Evolutionary conservation across 2,797 vertebrate species (phyloP).

Genomic region (Anolis apletophallus): DNA sequence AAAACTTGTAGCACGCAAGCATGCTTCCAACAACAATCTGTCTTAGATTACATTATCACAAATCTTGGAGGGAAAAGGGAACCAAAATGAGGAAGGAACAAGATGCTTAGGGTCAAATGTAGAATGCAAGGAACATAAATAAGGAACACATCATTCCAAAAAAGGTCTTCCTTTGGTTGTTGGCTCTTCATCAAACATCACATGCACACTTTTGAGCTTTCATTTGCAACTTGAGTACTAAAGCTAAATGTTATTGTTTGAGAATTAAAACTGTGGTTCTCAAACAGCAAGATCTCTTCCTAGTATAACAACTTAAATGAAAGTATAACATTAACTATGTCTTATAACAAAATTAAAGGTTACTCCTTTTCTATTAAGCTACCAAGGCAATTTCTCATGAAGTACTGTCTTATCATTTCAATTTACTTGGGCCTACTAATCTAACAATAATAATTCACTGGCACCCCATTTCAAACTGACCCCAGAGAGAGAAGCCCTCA

Average conservation of each 20-base stretch:
- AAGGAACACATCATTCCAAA: not conserved
- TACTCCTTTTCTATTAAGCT: not conserved
- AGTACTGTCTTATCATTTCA: not conserved
- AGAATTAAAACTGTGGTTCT: not conserved
- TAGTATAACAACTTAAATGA: not conserved
- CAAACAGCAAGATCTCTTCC: not conserved
- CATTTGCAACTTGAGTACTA: not conserved
- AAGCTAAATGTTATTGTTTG: not conserved
- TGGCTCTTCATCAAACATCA: not conserved
- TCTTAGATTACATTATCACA: not conserved
- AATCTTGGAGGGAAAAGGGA: not conserved
- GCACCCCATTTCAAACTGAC: not conserved
- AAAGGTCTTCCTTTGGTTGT: not conserved
- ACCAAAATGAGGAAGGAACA: constrained; percentile 7
- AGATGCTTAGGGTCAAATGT: not conserved
- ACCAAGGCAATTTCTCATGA: not conserved
- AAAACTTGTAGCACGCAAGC: not conserved
- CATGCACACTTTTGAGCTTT: not conserved
- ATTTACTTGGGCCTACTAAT: not conserved
- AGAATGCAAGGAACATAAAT: not conserved
- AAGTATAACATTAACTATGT: not conserved
- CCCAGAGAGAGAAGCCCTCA: not conserved
- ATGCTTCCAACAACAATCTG: not conserved
- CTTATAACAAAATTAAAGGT: not conserved
- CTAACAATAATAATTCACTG: not conserved